phyloP scores from a whole-genome alignment of 2,797 vertebrate genomes.

The Bradypodion ventrale region DNA sequence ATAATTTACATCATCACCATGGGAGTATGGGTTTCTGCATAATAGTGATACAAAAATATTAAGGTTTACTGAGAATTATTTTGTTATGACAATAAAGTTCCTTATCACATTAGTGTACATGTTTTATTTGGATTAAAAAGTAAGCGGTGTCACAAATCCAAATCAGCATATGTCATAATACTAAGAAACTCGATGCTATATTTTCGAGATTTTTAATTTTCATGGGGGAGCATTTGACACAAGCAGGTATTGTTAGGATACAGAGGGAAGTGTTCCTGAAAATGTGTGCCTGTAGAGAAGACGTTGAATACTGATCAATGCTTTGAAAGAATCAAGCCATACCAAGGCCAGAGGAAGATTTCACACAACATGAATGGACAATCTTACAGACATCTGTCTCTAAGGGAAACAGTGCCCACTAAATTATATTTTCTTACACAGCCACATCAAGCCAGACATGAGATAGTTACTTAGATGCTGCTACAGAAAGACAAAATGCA shows the following conservation, averaged over 20 bases:
- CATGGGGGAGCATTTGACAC: background rate
- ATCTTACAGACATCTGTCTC: background rate
- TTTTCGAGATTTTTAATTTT: background rate
- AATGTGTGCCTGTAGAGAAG: conserved; percentile 34
- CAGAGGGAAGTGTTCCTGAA: background rate
- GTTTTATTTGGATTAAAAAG: background rate
- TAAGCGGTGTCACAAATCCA: background rate
- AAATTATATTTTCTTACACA: background rate
- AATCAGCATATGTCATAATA: background rate
- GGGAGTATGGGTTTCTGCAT: conserved; percentile 56
- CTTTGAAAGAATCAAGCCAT: conserved; percentile 25
- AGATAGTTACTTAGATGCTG: background rate
- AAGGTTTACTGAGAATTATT: conserved; percentile 50
- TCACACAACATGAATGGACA: background rate
- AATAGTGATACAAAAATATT: conserved; percentile 53
- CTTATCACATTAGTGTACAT: conserved; percentile 36
- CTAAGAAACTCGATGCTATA: fast-evolving
- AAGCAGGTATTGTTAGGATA: background rate
- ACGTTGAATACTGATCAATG: conserved; percentile 52
- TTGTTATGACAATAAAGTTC: conserved; percentile 32
- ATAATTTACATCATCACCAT: conserved; percentile 63
- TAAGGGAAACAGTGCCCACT: background rate
- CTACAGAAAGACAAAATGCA: background rate
- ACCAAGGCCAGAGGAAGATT: background rate
- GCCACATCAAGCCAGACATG: background rate